Base-by-base conservation (phyloP, 2,113 vertebrate species). In the Bubo bubo region DNA sequence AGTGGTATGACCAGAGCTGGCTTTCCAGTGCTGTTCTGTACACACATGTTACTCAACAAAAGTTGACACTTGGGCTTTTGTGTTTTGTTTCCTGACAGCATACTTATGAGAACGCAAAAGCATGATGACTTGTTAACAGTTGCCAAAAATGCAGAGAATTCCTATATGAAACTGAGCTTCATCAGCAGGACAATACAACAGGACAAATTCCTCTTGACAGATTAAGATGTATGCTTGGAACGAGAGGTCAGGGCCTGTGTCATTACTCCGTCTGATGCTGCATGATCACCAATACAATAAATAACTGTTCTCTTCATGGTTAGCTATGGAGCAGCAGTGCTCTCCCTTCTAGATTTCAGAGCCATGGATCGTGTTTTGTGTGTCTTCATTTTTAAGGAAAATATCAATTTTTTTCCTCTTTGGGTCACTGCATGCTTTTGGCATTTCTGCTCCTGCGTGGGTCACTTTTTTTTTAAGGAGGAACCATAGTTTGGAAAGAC, bases 51-150 rank as follows among this genome's bases (percentile, higher is more conserved):
- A 28, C 47, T 88, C 30, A 39, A 34, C n/a, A 20, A 59, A 62
- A 39, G 45, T 81, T 88, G 91, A 45, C 55, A 7, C 59, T 87
- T 9, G 32, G 70, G 56, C 64, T 94, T 80, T 56, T 77, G 71
- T 56, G 77, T 96, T 84, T 84, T 86, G n/a, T 56, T 96, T 92
- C 88, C 82, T 92, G 86, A 86, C 66, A 85, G 79, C 77, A 20
- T 72, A 52, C 41, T 93, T 82, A 80, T 0, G 47, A 72, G 86
- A 86, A 87, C 67, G 90, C 88, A 88, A 95, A 88, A 84, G 89
- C 83, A 34, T 3, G 34, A 39, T 67, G 41, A 7, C 32, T 74
- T 80, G 47, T 72, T 90, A 23, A 47, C 0, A 0, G 41, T 66
- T 96, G 93, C 86, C 93, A 97, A 93, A 85, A 95, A 49, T 24